Evolutionary conservation across 1,140 invertebrate genomes (phyloP).

Genomic region (Wiebesia pumilae): DNA sequence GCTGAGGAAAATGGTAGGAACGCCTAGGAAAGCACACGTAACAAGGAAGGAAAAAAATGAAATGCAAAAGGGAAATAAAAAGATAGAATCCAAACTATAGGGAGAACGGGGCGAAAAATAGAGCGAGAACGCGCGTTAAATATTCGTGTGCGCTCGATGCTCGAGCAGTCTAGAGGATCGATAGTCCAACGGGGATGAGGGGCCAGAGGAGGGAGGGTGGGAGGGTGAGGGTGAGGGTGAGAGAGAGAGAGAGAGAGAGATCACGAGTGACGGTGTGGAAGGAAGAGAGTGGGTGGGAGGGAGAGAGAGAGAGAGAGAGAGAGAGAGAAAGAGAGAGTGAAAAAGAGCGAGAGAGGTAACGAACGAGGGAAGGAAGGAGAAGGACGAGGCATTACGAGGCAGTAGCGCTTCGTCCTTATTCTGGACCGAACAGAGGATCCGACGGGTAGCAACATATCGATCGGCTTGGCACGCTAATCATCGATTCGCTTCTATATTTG

Average conservation of each 20-base stretch:
- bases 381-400: neutral
- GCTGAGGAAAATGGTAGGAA: neutral
- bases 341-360: neutral
- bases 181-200: slow-evolving; percentile 41
- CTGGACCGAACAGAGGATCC: slow-evolving; percentile 25
- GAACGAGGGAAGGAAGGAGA: neutral
- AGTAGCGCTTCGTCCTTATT: slow-evolving; percentile 35
- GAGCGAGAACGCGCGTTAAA: slow-evolving; percentile 43
- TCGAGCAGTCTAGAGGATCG: slow-evolving; percentile 39
- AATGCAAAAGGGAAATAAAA: slow-evolving; percentile 38
- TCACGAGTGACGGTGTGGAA: no score
- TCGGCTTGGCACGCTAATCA: slow-evolving; percentile 38
- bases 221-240: no score
- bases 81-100: slow-evolving; percentile 43
- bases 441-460: slow-evolving; percentile 25
- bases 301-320: neutral
- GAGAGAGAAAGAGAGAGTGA: neutral
- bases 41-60: slow-evolving; percentile 3
- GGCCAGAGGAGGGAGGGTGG: neutral
- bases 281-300: neutral
- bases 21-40: neutral
- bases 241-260: no score
- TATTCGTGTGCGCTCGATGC: slow-evolving; percentile 47
- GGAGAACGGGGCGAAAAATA: slow-evolving; percentile 47
- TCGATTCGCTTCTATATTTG: slow-evolving; percentile 52